A percentile compares a stretch with the other conserved stretches of the same genome.
phyloP scores from a whole-genome alignment of 2,888 invertebrate genomes.

The Gastrophysa polygoni region DNA sequence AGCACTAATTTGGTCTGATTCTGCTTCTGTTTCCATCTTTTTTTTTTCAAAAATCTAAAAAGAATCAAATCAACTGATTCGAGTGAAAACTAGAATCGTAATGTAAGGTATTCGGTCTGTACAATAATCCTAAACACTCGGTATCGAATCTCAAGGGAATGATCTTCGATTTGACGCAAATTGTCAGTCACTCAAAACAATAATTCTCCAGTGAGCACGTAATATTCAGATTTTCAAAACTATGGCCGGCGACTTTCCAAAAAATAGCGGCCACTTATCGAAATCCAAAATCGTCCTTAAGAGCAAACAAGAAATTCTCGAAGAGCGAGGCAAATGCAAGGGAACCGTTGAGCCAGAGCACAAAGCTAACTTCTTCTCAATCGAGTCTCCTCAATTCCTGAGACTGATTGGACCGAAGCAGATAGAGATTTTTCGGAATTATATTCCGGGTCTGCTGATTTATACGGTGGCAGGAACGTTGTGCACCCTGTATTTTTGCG shows the following conservation, averaged over 20 bases:
- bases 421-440: not conserved
- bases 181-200: not conserved
- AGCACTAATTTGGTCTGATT: too few species aligned
- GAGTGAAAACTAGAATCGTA: too few species aligned
- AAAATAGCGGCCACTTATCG: constrained; percentile 16
- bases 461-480: constrained; percentile 12
- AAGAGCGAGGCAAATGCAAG: not conserved
- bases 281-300: constrained; percentile 17
- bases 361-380: not conserved
- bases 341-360: not conserved
- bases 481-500: constrained; percentile 67
- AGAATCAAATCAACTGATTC: too few species aligned
- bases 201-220: too few species aligned
- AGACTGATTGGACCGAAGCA: constrained; percentile 5
- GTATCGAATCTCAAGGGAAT: not conserved
- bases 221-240: not conserved
- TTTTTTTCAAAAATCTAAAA: too few species aligned
- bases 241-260: not conserved
- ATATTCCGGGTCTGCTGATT: constrained; percentile 1
- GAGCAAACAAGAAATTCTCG: constrained; percentile 1
- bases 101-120: too few species aligned
- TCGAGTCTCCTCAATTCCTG: not conserved
- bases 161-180: not conserved
- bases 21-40: too few species aligned
- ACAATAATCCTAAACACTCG: too few species aligned